phyloP scores from a whole-genome alignment of 2,797 vertebrate genomes.

The Cygnus olor region DNA sequence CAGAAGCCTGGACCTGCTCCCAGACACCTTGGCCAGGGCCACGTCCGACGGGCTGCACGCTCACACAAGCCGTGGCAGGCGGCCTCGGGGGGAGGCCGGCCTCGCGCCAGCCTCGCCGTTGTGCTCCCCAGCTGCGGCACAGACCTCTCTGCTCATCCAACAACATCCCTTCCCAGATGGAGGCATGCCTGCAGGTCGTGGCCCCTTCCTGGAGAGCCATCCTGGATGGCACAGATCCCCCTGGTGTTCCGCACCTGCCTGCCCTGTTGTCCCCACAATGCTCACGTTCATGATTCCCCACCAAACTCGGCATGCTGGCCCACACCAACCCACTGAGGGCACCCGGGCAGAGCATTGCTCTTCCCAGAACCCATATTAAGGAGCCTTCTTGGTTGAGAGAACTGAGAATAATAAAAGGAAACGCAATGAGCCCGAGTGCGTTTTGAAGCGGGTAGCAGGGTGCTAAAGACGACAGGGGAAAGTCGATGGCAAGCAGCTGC shows the following conservation, averaged over 20 bases:
- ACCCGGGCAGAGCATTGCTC: neutral
- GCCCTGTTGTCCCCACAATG: neutral
- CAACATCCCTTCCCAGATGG: neutral
- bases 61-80: neutral
- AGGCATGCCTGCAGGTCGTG: accelerated
- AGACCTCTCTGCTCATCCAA: neutral
- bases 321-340: accelerated
- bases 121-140: neutral
- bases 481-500: constrained; percentile 53
- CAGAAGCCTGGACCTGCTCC: constrained; percentile 42
- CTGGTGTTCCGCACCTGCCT: neutral
- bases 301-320: accelerated
- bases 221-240: neutral
- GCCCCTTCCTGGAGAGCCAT: neutral
- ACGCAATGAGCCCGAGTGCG: neutral
- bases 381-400: neutral
- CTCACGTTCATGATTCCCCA: accelerated
- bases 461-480: neutral
- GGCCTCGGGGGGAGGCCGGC: neutral
- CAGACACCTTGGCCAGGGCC: constrained; percentile 5
- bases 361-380: neutral
- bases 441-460: neutral
- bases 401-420: constrained; percentile 4
- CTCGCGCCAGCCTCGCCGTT: accelerated
- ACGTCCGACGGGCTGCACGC: neutral